These are phyloP conservation scores for Periphyllus acericola DNA, from an alignment of 2,888 invertebrate species.

Conservation along the genomic window DNA sequence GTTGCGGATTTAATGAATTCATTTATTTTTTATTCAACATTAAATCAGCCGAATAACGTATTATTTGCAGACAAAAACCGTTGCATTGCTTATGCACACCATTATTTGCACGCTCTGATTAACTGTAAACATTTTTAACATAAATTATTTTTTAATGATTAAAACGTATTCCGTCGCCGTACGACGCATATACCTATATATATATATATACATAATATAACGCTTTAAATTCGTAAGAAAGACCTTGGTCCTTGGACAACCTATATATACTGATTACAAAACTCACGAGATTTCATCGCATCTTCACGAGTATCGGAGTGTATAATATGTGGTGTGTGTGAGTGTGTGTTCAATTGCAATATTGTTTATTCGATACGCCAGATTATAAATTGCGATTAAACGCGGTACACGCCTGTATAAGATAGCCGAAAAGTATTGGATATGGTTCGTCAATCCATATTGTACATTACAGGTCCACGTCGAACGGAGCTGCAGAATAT, in stretches of 20 bases:
- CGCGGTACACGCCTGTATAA: background rate
- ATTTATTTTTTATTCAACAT: background rate
- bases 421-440: background rate
- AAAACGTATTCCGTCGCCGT: background rate
- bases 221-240: background rate
- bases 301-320: background rate
- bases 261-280: background rate
- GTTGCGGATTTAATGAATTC: background rate
- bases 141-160: conserved; percentile 11
- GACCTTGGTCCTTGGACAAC: background rate
- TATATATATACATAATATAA: background rate
- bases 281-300: background rate
- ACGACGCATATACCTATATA: no score
- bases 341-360: background rate
- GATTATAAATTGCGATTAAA: background rate
- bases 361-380: background rate
- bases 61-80: background rate
- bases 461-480: background rate
- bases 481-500: background rate
- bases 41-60: background rate
- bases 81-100: background rate
- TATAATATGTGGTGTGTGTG: background rate
- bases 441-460: background rate
- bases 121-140: conserved; percentile 11
- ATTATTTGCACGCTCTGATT: conserved; percentile 13